These are phyloP conservation scores for Paragorgia papillata DNA, from an alignment of 92 coral and sea anemone species.

Conservation along the genomic window DNA sequence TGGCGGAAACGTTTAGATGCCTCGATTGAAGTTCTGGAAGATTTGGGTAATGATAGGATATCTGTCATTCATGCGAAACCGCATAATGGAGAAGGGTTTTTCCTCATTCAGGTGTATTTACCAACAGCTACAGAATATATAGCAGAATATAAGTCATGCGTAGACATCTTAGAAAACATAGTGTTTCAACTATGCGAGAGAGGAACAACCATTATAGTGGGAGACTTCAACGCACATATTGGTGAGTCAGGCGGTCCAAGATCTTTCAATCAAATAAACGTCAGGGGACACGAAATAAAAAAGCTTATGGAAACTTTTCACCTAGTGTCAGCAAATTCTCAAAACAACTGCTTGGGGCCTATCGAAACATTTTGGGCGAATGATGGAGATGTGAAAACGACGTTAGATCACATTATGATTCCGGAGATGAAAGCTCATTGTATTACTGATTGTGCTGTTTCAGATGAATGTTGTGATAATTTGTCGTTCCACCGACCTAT, in stretches of 20 bases:
- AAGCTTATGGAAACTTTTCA: too few species aligned
- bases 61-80: neutral
- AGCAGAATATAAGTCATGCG: neutral
- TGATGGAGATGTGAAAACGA: too few species aligned
- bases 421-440: too few species aligned
- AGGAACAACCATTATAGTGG: neutral
- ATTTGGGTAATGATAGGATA: constrained; percentile 13
- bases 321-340: too few species aligned
- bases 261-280: too few species aligned
- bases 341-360: too few species aligned
- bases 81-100: neutral
- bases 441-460: too few species aligned
- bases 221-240: neutral
- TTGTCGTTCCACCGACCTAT: neutral
- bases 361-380: too few species aligned
- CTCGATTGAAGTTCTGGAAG: neutral
- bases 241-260: neutral
- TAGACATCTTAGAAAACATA: neutral
- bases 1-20: neutral
- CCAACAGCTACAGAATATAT: neutral
- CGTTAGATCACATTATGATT: too few species aligned
- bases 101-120: constrained; percentile 8
- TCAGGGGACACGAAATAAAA: too few species aligned
- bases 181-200: neutral
- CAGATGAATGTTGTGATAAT: neutral